phyloP scores from a whole-genome alignment of 1,140 invertebrate genomes.

The Pogonomyrmex californicus region DNA sequence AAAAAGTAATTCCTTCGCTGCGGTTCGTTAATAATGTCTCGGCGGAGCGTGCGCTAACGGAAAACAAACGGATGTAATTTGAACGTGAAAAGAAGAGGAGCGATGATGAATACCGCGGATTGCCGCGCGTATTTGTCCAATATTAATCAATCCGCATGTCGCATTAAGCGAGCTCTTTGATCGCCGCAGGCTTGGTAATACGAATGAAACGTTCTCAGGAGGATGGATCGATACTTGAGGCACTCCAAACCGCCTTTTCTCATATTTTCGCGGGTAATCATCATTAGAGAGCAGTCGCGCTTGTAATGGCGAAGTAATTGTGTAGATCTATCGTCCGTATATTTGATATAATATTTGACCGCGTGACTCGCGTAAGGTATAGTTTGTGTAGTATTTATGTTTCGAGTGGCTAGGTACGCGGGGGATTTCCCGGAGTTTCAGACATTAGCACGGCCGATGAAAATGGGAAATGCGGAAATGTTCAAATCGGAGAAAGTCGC shows the following conservation, averaged over 20 bases:
- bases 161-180: slow-evolving; percentile 61
- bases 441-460: not conserved
- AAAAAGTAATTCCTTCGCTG: slow-evolving; percentile 31
- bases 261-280: slow-evolving; percentile 2
- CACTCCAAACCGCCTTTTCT: not conserved
- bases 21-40: slow-evolving; percentile 52
- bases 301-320: not conserved
- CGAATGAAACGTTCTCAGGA: slow-evolving; percentile 5
- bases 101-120: slow-evolving; percentile 39
- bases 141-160: slow-evolving; percentile 57
- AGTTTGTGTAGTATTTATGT: not conserved
- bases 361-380: slow-evolving; percentile 12
- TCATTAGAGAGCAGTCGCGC: not conserved
- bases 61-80: slow-evolving; percentile 57
- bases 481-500: slow-evolving; percentile 54
- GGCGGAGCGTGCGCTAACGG: slow-evolving; percentile 54
- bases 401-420: not conserved
- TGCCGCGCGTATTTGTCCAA: slow-evolving; percentile 55
- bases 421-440: not conserved
- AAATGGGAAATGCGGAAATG: slow-evolving; percentile 55
- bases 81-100: slow-evolving; percentile 60
- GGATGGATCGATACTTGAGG: not conserved
- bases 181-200: slow-evolving; percentile 21
- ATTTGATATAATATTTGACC: not conserved
- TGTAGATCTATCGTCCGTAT: not conserved